Percentiles rank a stretch among this genome's conserved stretches.
phyloP scores from a whole-genome alignment of 2,888 invertebrate species.

The Drosophila pseudotalamancana region DNA sequence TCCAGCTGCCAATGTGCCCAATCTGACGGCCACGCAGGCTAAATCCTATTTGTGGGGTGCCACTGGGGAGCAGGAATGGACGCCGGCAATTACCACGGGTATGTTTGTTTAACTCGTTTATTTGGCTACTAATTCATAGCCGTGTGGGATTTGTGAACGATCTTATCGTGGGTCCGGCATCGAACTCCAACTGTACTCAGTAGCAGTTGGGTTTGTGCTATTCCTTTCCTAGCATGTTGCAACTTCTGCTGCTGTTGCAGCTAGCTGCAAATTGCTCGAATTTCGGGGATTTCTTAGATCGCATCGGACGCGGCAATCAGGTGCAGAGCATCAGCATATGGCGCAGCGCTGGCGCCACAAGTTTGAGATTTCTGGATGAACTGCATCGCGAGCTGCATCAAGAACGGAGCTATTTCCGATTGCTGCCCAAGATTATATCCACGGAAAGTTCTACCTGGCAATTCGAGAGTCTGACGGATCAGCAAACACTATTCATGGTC shows the following conservation, averaged over 20 bases:
- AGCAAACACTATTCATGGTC: conserved; percentile 46
- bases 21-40: conserved; percentile 78
- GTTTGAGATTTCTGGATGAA: conserved; percentile 20
- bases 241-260: conserved; percentile 20
- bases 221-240: conserved; percentile 21
- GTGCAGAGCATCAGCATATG: conserved; percentile 38
- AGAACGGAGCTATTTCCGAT: conserved; percentile 37
- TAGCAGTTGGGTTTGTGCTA: conserved; percentile 23
- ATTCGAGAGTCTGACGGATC: conserved; percentile 17
- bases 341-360: conserved; percentile 25
- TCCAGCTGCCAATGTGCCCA: conserved; percentile 57
- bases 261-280: conserved; percentile 2
- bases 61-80: conserved; percentile 99
- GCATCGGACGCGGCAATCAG: conserved; percentile 44
- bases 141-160: conserved; percentile 22
- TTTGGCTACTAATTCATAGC: conserved; percentile 15
- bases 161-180: conserved; percentile 31
- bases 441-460: neutral
- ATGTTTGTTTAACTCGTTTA: conserved; percentile 35
- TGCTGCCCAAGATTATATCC: conserved; percentile 39
- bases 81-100: conserved; percentile 97
- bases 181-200: neutral
- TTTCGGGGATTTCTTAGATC: conserved; percentile 39
- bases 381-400: conserved; percentile 30
- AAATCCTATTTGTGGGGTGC: conserved; percentile 93